Evolutionary conservation across 1,140 invertebrate species (phyloP).

Genomic region (Drosophila willistoni): DNA sequence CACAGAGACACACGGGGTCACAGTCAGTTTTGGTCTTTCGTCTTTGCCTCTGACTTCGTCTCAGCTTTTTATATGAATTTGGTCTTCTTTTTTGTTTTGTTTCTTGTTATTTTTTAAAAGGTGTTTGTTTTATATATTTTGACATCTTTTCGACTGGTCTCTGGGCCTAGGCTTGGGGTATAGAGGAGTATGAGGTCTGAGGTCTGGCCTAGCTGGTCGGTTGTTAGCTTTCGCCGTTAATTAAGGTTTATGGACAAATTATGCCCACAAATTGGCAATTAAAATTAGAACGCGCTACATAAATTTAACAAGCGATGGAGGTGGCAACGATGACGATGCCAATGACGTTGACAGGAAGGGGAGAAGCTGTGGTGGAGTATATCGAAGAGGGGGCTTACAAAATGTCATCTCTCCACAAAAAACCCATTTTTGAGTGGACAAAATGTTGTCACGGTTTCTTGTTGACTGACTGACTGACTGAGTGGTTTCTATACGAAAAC

Average conservation of each 20-base stretch:
- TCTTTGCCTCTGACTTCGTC: not conserved
- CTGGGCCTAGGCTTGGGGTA: not conserved
- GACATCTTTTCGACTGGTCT: conserved; percentile 60
- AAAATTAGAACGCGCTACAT: conserved; percentile 79
- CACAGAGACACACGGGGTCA: conserved; percentile 34
- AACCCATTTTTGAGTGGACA: conserved; percentile 44
- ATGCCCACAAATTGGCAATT: conserved; percentile 81
- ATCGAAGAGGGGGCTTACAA: no score
- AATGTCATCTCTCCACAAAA: conserved; percentile 11
- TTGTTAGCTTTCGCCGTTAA: conserved; percentile 78
- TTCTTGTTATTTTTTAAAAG: conserved; percentile 41
- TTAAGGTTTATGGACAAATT: conserved; percentile 81
- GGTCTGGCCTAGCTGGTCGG: conserved; percentile 25
- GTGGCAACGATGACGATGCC: conserved; percentile 17
- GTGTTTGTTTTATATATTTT: conserved; percentile 77
- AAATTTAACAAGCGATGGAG: conserved; percentile 64
- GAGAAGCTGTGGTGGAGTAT: no score
- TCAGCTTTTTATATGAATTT: not conserved
- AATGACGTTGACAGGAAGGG: conserved; percentile 13
- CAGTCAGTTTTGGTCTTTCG: not conserved
- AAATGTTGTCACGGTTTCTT: conserved; percentile 60
- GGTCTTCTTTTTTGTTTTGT: conserved; percentile 9
- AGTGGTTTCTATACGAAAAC: conserved; percentile 48
- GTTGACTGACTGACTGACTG: conserved; percentile 7
- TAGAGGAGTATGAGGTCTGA: not conserved